phyloP scores from a whole-genome alignment of 1,140 invertebrate genomes.

The Ylistrum balloti region DNA sequence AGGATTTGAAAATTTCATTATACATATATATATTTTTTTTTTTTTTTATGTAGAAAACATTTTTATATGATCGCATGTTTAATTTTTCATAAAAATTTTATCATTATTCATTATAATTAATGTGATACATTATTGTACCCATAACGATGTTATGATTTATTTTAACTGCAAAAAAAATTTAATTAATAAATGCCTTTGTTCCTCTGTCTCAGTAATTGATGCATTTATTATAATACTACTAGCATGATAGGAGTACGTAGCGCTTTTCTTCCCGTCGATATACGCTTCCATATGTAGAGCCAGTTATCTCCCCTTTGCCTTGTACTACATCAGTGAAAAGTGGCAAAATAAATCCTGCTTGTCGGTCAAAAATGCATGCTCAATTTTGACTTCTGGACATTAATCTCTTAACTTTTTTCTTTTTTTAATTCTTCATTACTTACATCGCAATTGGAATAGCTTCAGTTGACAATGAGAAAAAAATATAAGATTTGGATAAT shows the following conservation, averaged over 20 bases:
- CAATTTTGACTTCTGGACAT: constrained; percentile 13
- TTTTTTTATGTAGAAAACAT: neutral
- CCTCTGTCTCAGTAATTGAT: neutral
- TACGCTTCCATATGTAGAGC: constrained; percentile 15
- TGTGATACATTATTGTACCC: neutral
- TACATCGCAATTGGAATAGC: neutral
- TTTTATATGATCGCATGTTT: constrained; percentile 21
- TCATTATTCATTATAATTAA: neutral
- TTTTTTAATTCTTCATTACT: constrained; percentile 22
- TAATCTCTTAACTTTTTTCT: constrained; percentile 19
- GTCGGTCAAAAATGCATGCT: constrained; percentile 32
- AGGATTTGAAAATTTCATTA: neutral
- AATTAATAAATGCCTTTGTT: neutral
- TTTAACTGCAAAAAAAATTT: neutral
- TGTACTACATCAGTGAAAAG: constrained; percentile 6
- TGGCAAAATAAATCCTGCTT: constrained; percentile 2
- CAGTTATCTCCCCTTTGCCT: constrained; percentile 29
- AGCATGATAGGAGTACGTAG: constrained; percentile 25
- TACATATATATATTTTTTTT: neutral
- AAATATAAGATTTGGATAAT: no score
- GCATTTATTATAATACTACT: constrained; percentile 21
- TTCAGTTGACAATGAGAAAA: neutral
- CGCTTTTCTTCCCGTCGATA: constrained; percentile 33
- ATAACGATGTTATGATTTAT: neutral
- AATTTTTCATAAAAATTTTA: neutral